phyloP scores from a whole-genome alignment of 2,113 vertebrate genomes.

The Potamarius usumacintae region DNA sequence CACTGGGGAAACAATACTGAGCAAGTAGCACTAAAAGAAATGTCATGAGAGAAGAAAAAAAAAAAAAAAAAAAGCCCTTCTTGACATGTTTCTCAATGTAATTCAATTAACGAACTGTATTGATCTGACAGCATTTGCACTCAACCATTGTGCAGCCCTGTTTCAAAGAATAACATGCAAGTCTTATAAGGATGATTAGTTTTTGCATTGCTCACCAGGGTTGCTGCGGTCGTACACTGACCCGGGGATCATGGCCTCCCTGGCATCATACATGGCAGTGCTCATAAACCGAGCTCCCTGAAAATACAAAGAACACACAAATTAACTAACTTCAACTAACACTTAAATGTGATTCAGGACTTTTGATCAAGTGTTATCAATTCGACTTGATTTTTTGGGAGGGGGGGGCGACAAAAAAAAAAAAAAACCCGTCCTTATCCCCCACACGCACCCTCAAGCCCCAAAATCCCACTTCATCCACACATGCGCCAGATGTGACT shows the following conservation, averaged over 20 bases:
- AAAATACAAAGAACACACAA: conserved; percentile 36
- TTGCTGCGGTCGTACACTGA: conserved; percentile 94
- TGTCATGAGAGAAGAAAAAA: not conserved
- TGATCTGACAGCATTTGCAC: not conserved
- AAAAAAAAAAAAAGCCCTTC: not conserved
- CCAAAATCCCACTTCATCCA: not conserved
- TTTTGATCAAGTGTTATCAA: not conserved
- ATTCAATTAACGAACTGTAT: not conserved
- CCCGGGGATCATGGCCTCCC: conserved; percentile 95
- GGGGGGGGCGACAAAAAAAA: too few species aligned
- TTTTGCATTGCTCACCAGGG: conserved; percentile 73
- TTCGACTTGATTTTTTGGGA: not conserved
- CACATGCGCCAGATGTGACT: not conserved
- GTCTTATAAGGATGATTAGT: not conserved
- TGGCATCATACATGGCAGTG: conserved; percentile 96
- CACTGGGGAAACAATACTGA: not conserved
- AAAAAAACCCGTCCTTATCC: not conserved
- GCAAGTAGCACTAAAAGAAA: not conserved
- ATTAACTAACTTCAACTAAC: not conserved
- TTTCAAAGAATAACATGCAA: not conserved
- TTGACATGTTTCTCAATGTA: too few species aligned
- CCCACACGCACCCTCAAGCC: not conserved
- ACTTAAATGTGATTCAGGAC: not conserved
- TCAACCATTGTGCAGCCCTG: not conserved
- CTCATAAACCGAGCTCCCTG: conserved; percentile 98